Evolutionary conservation across 2,797 vertebrate species (phyloP).

Genomic region (Erpetoichthys calabaricus): DNA sequence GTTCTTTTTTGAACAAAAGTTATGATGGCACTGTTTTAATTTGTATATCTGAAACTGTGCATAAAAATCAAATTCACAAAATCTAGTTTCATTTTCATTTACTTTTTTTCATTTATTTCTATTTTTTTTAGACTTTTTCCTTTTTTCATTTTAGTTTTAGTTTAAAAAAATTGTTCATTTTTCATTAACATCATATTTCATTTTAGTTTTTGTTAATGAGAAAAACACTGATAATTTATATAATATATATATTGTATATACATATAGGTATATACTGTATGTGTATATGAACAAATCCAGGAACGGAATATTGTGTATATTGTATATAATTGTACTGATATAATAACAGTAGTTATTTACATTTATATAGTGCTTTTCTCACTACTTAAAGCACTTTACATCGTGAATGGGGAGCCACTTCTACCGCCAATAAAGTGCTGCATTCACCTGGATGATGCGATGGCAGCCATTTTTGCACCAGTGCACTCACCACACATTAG

Average conservation of each 20-base stretch:
- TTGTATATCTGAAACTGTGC: too few relatives aligned
- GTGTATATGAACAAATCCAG: not conserved
- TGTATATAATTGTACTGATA: not conserved
- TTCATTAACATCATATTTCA: not conserved
- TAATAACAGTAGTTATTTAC: too few relatives aligned
- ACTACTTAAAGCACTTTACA: too few relatives aligned
- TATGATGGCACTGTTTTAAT: too few relatives aligned
- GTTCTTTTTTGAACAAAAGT: too few relatives aligned
- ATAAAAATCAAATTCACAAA: too few relatives aligned
- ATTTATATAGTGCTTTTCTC: not conserved
- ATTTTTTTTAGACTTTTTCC: not conserved
- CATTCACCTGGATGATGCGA: too few relatives aligned
- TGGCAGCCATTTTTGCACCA: too few relatives aligned
- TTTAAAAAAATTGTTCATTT: not conserved
- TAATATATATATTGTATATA: not conserved
- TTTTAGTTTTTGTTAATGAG: not conserved
- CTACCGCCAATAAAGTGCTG: too few relatives aligned
- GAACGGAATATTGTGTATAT: not conserved
- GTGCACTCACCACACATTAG: too few relatives aligned
- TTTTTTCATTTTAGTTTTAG: not conserved
- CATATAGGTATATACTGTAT: constrained; percentile 2
- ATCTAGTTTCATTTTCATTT: too few relatives aligned
- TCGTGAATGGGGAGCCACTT: too few relatives aligned
- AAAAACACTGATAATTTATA: not conserved
- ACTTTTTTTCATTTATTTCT: not conserved